A percentile compares a stretch with the other conserved stretches of the same genome.
phyloP scores from a whole-genome alignment of 2,797 vertebrate species.

The Poeciliopsis turneri region DNA sequence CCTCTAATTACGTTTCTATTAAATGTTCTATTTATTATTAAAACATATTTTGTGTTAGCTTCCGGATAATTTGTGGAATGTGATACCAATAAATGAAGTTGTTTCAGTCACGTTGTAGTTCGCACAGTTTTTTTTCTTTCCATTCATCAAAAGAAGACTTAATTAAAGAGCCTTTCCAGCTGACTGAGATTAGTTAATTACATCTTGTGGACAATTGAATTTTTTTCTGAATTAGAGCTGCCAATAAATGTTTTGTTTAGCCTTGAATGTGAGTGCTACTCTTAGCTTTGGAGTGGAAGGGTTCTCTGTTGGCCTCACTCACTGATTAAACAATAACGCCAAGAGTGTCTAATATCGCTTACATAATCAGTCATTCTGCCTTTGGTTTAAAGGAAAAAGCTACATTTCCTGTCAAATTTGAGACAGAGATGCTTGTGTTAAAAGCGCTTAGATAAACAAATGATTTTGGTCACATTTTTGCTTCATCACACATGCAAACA shows the following conservation, averaged over 20 bases:
- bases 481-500: slow-evolving; percentile 28
- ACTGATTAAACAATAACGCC: slow-evolving; percentile 43
- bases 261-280: slow-evolving; percentile 24
- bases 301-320: slow-evolving; percentile 33
- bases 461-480: slow-evolving; percentile 21
- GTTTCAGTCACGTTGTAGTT: slow-evolving; percentile 25
- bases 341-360: slow-evolving; percentile 48
- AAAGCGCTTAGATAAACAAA: slow-evolving; percentile 32
- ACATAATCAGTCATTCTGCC: slow-evolving; percentile 30
- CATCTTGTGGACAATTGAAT: slow-evolving; percentile 41
- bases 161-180: slow-evolving; percentile 42
- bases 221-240: slow-evolving; percentile 21
- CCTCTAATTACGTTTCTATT: not conserved
- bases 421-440: slow-evolving; percentile 24
- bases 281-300: slow-evolving; percentile 22
- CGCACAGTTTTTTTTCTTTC: slow-evolving; percentile 5
- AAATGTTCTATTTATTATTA: slow-evolving; percentile 8
- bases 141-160: slow-evolving; percentile 31
- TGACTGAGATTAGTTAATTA: slow-evolving; percentile 60
- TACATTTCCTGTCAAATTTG: slow-evolving; percentile 25
- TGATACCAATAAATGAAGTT: slow-evolving; percentile 15
- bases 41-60: not conserved
- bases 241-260: slow-evolving; percentile 23
- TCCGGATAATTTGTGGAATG: not conserved
- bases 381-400: slow-evolving; percentile 21